These are phyloP conservation scores for Brachionus plicatilis DNA, from an alignment of 1,140 invertebrate species.

Conservation along the genomic window DNA sequence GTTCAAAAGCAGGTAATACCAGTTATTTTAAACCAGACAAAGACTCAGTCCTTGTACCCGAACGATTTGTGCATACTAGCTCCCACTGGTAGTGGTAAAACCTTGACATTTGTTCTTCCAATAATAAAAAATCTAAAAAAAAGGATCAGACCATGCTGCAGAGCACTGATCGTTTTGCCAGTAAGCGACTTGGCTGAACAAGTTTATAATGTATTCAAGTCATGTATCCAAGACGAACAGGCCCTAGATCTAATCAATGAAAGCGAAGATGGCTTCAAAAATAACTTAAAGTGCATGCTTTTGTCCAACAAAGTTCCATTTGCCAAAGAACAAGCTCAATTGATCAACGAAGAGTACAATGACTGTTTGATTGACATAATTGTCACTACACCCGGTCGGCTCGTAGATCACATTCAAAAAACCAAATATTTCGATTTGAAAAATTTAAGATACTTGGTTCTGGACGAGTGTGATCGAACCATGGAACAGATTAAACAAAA, in stretches of 20 bases:
- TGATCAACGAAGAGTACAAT: conserved; percentile 63
- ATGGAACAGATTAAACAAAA: conserved; percentile 82
- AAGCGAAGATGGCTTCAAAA: background rate
- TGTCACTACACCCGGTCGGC: conserved; percentile 81
- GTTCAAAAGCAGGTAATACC: conserved; percentile 39
- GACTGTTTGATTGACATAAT: conserved; percentile 69
- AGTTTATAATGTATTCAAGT: conserved; percentile 71
- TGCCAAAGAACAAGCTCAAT: conserved; percentile 67
- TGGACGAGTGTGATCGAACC: conserved; percentile 91
- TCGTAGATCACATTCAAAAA: conserved; percentile 82
- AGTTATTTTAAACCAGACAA: background rate
- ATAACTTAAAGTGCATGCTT: conserved; percentile 15
- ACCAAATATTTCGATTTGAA: conserved; percentile 78
- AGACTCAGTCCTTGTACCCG: conserved; percentile 57
- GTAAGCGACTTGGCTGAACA: conserved; percentile 83
- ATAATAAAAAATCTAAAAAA: conserved; percentile 65
- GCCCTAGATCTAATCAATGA: background rate
- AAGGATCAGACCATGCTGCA: conserved; percentile 55
- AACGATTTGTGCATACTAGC: conserved; percentile 91
- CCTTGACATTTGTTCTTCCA: conserved; percentile 84
- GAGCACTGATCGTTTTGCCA: conserved; percentile 80
- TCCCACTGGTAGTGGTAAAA: conserved; percentile 96
- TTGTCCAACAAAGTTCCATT: conserved; percentile 69
- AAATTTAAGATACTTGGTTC: conserved; percentile 71
- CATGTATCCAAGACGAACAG: conserved; percentile 65